Conservation (phyloP, 2,113 vertebrate genomes). For the Nothoprocta pentlandii region DNA sequence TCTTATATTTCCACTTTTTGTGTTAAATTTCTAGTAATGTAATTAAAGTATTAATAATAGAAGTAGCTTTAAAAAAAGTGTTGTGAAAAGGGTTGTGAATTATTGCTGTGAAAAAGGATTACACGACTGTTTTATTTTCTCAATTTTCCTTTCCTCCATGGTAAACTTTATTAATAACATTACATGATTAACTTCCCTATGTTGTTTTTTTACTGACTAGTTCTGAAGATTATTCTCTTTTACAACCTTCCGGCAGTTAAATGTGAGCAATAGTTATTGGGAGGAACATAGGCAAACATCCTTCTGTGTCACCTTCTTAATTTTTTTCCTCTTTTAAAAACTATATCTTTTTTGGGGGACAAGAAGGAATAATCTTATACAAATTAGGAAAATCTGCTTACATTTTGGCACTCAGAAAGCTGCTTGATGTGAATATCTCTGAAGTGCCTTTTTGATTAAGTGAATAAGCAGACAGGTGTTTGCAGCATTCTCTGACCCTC, state of each 20-base stretch:
- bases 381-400: neutral
- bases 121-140: neutral
- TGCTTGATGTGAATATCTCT: neutral
- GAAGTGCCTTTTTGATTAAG: neutral
- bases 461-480: neutral
- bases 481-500: neutral
- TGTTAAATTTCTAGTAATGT: neutral
- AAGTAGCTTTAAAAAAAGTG: neutral
- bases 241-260: neutral
- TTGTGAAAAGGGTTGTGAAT: neutral
- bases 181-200: neutral
- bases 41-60: neutral
- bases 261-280: neutral
- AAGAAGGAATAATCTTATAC: neutral
- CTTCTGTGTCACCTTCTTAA: neutral
- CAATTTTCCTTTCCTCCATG: neutral
- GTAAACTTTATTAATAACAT: neutral
- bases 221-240: neutral
- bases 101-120: neutral
- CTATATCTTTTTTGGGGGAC: neutral
- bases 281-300: neutral
- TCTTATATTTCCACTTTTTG: neutral
- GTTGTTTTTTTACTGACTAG: neutral
- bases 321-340: neutral
- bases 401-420: neutral